A percentile compares a stretch with the other conserved stretches of the same genome.
phyloP scores from a whole-genome alignment of 2,888 invertebrate species.

The Heliconius aoede region DNA sequence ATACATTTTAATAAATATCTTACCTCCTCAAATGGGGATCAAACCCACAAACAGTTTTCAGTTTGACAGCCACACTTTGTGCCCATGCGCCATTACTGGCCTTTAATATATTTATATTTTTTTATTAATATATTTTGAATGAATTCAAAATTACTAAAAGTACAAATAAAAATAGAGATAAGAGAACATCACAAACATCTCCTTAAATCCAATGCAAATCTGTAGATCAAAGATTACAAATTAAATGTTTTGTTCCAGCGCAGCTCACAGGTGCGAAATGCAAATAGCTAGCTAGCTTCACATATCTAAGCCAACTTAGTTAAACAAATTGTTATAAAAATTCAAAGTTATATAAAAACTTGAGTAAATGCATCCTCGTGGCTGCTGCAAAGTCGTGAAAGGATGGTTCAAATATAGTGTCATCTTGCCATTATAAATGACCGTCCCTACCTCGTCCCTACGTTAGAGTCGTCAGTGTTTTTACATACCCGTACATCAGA shows the following conservation, averaged over 20 bases:
- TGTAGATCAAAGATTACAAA: conserved; percentile 17
- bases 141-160: neutral
- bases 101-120: too few species aligned
- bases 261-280: conserved; percentile 8
- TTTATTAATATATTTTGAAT: too few species aligned
- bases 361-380: conserved; percentile 22
- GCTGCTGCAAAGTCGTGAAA: neutral
- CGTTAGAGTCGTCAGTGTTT: conserved; percentile 64
- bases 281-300: conserved; percentile 12
- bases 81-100: too few species aligned
- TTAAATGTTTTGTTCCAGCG: conserved; percentile 7
- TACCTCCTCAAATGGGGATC: too few species aligned
- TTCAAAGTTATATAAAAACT: conserved; percentile 25
- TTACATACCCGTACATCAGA: conserved; percentile 64
- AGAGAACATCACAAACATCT: neutral
- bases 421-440: conserved; percentile 81
- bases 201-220: neutral
- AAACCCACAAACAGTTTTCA: too few species aligned
- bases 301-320: conserved; percentile 24
- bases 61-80: too few species aligned
- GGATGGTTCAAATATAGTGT: conserved; percentile 67
- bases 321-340: conserved; percentile 36
- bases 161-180: neutral
- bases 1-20: too few species aligned
- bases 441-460: conserved; percentile 59